Conservation (phyloP, 2,797 vertebrate species). For the Chiropotes sagulatus region DNA sequence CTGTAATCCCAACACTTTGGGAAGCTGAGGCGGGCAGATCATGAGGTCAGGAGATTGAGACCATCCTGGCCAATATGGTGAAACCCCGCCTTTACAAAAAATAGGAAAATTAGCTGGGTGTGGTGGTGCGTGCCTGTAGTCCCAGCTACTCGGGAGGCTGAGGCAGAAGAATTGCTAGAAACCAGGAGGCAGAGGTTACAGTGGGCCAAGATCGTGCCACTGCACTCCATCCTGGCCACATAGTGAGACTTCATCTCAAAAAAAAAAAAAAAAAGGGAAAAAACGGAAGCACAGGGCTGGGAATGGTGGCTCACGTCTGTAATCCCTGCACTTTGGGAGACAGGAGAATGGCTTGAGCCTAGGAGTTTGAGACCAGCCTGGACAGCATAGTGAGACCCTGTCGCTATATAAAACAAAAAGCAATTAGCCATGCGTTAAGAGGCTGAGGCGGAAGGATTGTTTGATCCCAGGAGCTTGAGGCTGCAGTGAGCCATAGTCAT, state of each 20-base stretch:
- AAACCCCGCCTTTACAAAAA: neutral
- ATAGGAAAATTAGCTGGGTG: neutral
- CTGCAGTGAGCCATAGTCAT: no score
- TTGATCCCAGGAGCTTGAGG: no score
- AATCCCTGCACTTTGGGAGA: no score
- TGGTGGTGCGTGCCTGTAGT: neutral
- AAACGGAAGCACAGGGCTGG: no score
- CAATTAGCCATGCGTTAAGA: no score
- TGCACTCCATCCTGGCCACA: accelerated
- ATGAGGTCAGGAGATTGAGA: neutral
- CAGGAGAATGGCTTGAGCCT: no score
- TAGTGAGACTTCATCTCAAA: neutral
- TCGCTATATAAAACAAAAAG: no score
- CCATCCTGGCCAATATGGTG: neutral
- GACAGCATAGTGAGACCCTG: no score
- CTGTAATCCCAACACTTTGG: neutral
- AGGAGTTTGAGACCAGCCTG: no score
- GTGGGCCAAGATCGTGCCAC: neutral
- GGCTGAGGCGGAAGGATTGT: no score
- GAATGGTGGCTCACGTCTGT: no score
- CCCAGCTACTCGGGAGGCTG: neutral
- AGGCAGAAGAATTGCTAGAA: neutral
- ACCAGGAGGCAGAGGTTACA: neutral
- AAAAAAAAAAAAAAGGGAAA: neutral
- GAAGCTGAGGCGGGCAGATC: neutral